These are phyloP conservation scores for Pocillopora grandis DNA, from an alignment of 92 coral and sea anemone genomes.

Conservation along the genomic window DNA sequence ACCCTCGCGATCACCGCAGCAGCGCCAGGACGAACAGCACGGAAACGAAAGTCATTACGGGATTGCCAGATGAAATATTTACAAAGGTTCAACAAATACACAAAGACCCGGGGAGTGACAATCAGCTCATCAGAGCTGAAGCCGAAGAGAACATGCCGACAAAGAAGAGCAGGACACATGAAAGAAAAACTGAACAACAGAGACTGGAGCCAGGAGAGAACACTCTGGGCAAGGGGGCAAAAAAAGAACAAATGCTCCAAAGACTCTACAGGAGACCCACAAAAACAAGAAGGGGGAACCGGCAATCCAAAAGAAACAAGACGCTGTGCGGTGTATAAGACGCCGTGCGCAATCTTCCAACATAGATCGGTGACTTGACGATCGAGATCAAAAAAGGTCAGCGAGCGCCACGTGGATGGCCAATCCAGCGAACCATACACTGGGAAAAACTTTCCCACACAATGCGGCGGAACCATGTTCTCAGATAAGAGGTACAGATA, in stretches of 20 bases:
- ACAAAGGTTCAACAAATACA: background rate
- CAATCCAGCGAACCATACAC: slow-evolving; percentile 9
- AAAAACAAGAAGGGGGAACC: background rate
- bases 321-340: slow-evolving; percentile 34
- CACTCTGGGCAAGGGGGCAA: slow-evolving; percentile 37
- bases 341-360: slow-evolving; percentile 50
- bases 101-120: slow-evolving; percentile 15
- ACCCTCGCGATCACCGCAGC: background rate
- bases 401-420: slow-evolving; percentile 24
- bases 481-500: background rate
- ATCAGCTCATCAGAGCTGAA: background rate
- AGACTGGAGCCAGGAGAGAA: slow-evolving; percentile 9
- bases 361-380: background rate
- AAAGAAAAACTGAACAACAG: background rate
- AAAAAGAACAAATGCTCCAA: slow-evolving; percentile 2
- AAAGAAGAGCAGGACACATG: background rate
- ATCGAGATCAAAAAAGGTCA: slow-evolving; percentile 14
- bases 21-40: slow-evolving; percentile 16
- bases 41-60: slow-evolving; percentile 39
- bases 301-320: background rate
- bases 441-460: slow-evolving; percentile 13
- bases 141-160: slow-evolving; percentile 21
- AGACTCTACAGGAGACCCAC: background rate
- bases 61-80: slow-evolving; percentile 16
- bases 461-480: slow-evolving; percentile 3